Base-by-base conservation (phyloP, 2,797 vertebrate species). In the Cuniculus paca region DNA sequence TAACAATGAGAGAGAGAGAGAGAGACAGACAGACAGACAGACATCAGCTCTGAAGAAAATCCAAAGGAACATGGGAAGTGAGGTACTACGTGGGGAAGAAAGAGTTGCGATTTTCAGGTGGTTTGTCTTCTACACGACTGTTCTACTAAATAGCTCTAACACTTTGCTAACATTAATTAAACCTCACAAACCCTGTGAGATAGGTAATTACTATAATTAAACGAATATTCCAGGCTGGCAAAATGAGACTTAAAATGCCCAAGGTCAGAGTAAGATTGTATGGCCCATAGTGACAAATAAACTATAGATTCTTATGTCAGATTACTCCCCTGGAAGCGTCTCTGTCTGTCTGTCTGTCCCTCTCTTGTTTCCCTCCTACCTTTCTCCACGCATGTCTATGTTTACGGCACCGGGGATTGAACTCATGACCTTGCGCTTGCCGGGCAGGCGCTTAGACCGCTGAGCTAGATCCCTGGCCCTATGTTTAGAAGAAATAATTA, bases 131-230 rank as follows among this genome's bases (percentile, higher is more conserved):
- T 77, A 48, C 28, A 72, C 45, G 54, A n/a, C 86, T 72, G 12
- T 77, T 97, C 97, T 93, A 82, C 93, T 96, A 97, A 96, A 93
- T 92, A 95, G 81, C 84, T 88, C 61, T 77, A 97, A 83, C 61
- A 78, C 63, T 79, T 92, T 68, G 85, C 88, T 96, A 96, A 90
- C 81, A 95, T 97, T 97, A 97, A 97, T 97, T 97, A 97, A 97
- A 94, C 70, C 82, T 91, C 95, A 89, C 74, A 96, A 96, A 95
- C 82, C 95, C 94, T 94, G 70, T 95, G 96, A 93, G 90, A 93
- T 89, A 92, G 72, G 45, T 96, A 96, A 97, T 97, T 96, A 75
- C 92, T 96, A 75, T 96, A 97, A 96, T 97, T 97, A 96, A 97
- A 94, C 50, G 87, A 81, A 94, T 97, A 96, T 94, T 96, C 78